A percentile compares a stretch with the other conserved stretches of the same genome.
Evolutionary conservation across 2,113 vertebrate species (phyloP).

Genomic region (Larimichthys crocea): DNA sequence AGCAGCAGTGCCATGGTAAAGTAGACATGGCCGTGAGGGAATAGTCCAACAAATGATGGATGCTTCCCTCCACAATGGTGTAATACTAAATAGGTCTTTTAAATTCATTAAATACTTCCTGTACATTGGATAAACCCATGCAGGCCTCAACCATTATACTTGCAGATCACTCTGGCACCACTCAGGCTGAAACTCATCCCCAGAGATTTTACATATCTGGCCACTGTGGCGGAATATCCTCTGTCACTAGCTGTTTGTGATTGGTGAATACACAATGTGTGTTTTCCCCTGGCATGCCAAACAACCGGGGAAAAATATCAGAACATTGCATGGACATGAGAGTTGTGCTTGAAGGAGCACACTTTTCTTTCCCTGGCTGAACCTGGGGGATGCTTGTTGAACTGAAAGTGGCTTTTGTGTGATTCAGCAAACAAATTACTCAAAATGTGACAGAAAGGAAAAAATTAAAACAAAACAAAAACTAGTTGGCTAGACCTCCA

Average conservation of each 20-base stretch:
- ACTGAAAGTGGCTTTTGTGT: conserved; percentile 57
- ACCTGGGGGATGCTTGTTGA: conserved; percentile 49
- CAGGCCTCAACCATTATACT: conserved; percentile 67
- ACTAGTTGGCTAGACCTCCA: neutral
- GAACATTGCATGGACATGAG: conserved; percentile 47
- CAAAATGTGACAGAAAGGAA: conserved; percentile 43
- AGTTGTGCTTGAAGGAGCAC: conserved; percentile 49
- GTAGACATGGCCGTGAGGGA: conserved; percentile 43
- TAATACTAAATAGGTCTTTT: conserved; percentile 64
- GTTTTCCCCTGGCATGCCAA: conserved; percentile 45
- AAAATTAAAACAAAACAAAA: conserved; percentile 9
- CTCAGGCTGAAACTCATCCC: conserved; percentile 49
- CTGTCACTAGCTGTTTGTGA: conserved; percentile 72
- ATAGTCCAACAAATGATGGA: conserved; percentile 63
- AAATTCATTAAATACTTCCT: conserved; percentile 71
- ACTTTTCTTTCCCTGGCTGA: conserved; percentile 22
- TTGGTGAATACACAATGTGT: conserved; percentile 64
- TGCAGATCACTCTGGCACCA: conserved; percentile 68
- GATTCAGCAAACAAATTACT: conserved; percentile 61
- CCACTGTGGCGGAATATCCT: conserved; percentile 67
- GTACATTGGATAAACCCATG: conserved; percentile 61
- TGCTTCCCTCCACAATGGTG: conserved; percentile 50
- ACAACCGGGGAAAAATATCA: conserved; percentile 45
- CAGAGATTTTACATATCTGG: conserved; percentile 65
- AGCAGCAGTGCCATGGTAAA: conserved; percentile 40